These are phyloP conservation scores for Azemiops feae DNA, from an alignment of 2,113 vertebrate species.

Conservation along the genomic window DNA sequence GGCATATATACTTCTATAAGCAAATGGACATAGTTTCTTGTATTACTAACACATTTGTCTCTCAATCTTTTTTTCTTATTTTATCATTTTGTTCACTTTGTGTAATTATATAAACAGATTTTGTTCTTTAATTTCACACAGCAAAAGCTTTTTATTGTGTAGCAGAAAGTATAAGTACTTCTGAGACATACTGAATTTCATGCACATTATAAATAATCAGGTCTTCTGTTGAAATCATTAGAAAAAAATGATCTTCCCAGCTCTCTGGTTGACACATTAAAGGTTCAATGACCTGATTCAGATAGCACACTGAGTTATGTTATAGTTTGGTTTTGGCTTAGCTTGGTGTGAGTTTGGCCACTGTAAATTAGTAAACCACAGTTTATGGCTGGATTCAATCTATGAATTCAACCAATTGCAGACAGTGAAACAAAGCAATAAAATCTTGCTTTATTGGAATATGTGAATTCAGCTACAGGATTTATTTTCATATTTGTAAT, in stretches of 20 bases:
- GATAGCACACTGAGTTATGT: background rate
- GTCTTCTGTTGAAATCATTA: background rate
- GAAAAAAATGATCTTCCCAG: background rate
- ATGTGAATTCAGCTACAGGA: background rate
- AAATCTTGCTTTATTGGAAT: background rate
- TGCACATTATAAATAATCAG: background rate
- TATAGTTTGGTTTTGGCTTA: background rate
- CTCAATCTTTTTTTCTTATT: background rate
- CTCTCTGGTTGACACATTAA: background rate
- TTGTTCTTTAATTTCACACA: background rate
- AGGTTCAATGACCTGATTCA: background rate
- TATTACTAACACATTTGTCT: background rate
- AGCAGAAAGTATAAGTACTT: background rate
- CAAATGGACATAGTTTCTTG: background rate
- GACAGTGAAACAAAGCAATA: background rate
- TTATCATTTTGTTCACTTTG: background rate
- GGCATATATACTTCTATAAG: background rate
- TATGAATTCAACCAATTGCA: background rate
- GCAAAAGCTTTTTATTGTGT: background rate
- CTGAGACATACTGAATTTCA: background rate
- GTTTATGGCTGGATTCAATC: background rate
- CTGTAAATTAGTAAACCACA: background rate
- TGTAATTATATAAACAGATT: background rate
- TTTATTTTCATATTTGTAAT: background rate
- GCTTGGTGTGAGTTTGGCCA: background rate